Percentiles rank a stretch among this genome's conserved stretches.
Evolutionary conservation across 2,113 vertebrate genomes (phyloP).

Genomic region (Tricholaema leucomelas): DNA sequence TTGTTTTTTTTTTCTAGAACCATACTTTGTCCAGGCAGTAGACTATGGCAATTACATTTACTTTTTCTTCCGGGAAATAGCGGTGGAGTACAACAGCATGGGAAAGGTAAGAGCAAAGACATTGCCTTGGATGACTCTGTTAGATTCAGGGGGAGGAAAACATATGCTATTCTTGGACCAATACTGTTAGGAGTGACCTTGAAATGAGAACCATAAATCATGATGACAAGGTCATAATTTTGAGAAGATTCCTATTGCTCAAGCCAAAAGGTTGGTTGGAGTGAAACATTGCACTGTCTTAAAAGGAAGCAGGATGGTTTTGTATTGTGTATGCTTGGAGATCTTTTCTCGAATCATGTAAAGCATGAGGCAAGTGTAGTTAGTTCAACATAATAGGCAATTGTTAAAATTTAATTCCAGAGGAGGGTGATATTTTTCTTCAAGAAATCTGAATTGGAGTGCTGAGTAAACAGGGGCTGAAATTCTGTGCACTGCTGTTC

Average conservation of each 20-base stretch:
- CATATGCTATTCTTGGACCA: not conserved
- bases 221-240: conserved; percentile 59
- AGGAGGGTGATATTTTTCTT: conserved; percentile 2
- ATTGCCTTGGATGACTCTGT: not conserved
- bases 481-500: conserved; percentile 20
- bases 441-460: not conserved
- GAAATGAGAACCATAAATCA: conserved; percentile 69
- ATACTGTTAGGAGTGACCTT: conserved; percentile 54
- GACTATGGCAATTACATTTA: conserved; percentile 96
- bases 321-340: not conserved
- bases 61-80: conserved; percentile 99
- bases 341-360: conserved; percentile 2
- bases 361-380: conserved; percentile 12
- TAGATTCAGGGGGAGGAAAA: conserved; percentile 4
- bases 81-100: conserved; percentile 99
- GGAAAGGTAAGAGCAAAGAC: conserved; percentile 87
- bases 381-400: not conserved
- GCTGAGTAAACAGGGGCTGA: conserved; percentile 7
- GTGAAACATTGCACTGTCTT: conserved; percentile 11
- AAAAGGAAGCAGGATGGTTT: conserved; percentile 1
- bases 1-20: conserved; percentile 78
- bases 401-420: conserved; percentile 43
- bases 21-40: conserved; percentile 95
- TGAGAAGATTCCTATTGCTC: conserved; percentile 52
- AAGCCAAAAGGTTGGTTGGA: conserved; percentile 24